Base-by-base conservation (phyloP, 2,888 invertebrate species). In the Lycia hirtaria region DNA sequence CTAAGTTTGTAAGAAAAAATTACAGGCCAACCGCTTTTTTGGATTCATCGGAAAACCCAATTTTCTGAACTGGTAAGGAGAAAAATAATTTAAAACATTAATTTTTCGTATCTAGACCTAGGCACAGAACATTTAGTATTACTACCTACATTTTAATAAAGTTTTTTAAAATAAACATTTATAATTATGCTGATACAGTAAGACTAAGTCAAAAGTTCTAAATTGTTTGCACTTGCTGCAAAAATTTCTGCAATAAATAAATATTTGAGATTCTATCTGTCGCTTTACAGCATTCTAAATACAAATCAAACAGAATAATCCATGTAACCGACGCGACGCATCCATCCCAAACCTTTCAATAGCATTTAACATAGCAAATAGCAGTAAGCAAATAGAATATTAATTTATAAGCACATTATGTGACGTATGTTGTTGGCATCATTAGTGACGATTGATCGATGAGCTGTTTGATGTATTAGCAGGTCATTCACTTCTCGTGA, bases 301-400 rank as follows among this genome's bases (percentile, higher is more conserved):
- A 14, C 33, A 15, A 10, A 28, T 22, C 45, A 22, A 22, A 22
- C 33, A 15, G 45, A 33, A 47, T 30, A 19, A 20, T 19, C 1
- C 12, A 41, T 17, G n/a, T n/a, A n/a, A n/a, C n/a, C n/a, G n/a
- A n/a, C n/a, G 9, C n/a, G 12, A 4, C 19, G 3, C 9, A 28
- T 30, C 43, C 43, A 17, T 22, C 14, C 6, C 28, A 17, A 14
- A 33, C 30, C 17, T 9, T 32, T 22, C 32, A 22, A 33, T 45
- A 30, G n/a, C n/a, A n/a, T n/a, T n/a, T n/a, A n/a, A n/a, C n/a
- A n/a, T n/a, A n/a, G n/a, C n/a, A 1, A 15, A 10, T 10, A 30
- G 30, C 32, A 33, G n/a, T 45, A 10, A 35, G 47, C 17, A 35
- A 24, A 47, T 24, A 35, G 22, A 15, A 35, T 7, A 37, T 47